Evolutionary conservation across 2,797 vertebrate species (phyloP), one percentile per base, ranked within the genome.

Genomic region (Podarcis lilfordi): DNA sequence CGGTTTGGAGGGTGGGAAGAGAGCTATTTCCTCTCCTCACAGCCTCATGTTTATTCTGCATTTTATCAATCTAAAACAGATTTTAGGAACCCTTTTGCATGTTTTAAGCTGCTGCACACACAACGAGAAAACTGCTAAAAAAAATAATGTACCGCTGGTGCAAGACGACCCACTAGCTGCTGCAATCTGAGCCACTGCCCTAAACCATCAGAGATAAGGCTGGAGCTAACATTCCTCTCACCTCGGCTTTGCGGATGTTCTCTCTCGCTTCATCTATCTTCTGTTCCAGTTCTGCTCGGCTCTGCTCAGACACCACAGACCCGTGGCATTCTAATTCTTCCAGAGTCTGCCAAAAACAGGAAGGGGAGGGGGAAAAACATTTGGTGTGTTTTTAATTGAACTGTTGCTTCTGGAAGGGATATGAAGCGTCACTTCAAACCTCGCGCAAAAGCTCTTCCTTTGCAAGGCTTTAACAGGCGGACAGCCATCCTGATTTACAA

Each of bases 181-280:
- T 86, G 29, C 3, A 37, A 66, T 15, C 80, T n/a, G 55, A 8
- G 17, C 25, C 74, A 2, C n/a, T 13, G 37, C 1, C 19, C 29
- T 1, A 74, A 84, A 80, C 69, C n/a, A 43, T 2, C 13, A 29
- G 79, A 84, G 17, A 77, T 74, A 19, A 82, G 2, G 55, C 4
- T 77, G 64, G 8, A 64, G 40, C 0, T 25, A 72, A 19, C 8
- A 13, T 35, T 40, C 61, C 3, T 10, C 90, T 94, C 90, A 99
- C 99, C 98, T 99, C 98, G 27, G 99, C 98, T 96, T 99, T 99
- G 91, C 99, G 98, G 79, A 99, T 98, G 91, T 96, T 98, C 96
- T 99, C 98, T 97, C 97, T 98, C 94, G 98, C 97, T 93, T 99
- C 98, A 40, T 99, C 98, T 45, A 98, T 98, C 94, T 98, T 99